Base-by-base conservation (phyloP, 2,888 invertebrate genomes). In the Trypoxylon attenuatum region DNA sequence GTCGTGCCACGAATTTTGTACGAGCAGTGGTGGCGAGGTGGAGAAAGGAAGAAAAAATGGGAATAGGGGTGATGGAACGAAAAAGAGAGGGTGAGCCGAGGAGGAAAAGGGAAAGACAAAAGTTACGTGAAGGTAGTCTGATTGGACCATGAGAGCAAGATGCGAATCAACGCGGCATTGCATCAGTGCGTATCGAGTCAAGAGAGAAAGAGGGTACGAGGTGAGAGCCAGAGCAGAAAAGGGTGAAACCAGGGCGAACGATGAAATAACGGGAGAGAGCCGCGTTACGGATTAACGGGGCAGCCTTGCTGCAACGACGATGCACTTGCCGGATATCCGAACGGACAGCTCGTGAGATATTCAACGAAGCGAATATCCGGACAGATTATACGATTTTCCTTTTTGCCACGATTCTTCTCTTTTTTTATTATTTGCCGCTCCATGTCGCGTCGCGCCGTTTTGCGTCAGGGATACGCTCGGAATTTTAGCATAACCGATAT, bases 241-340 rank as follows among this genome's bases (percentile, higher is more conserved):
- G 33, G 54, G 13, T 5, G 13, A 19, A 19, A 23, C 13, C 10
- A 21, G 42, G 50, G 50, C n/a, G 5, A 45, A 33, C 58, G 47
- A 46, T 60, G 54, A 45, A 47, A 70, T 68, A 67, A 71, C 60
- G 64, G 23, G 66, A 64, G 74, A 59, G 73, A 73, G 59, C 66
- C 64, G 61, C 59, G 71, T 63, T 67, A 58, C 67, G 72, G 72
- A 75, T 75, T 75, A 75, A 75, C 75, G 57, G 70, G 61, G 38
- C 52, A 61, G 52, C 60, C 52, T 57, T 59, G 52, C 65, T 60
- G 67, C 74, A 72, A 74, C 74, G 74, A 67, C 75, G 74, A 67
- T 74, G 74, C 75, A 75, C 75, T 75, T 65, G 42, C 75, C 70
- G 75, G 75, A 74, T 70, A 75, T 74, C 69, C 74, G 61, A 72